phyloP scores from a whole-genome alignment of 2,888 invertebrate genomes.

The Cybosia mesomella region DNA sequence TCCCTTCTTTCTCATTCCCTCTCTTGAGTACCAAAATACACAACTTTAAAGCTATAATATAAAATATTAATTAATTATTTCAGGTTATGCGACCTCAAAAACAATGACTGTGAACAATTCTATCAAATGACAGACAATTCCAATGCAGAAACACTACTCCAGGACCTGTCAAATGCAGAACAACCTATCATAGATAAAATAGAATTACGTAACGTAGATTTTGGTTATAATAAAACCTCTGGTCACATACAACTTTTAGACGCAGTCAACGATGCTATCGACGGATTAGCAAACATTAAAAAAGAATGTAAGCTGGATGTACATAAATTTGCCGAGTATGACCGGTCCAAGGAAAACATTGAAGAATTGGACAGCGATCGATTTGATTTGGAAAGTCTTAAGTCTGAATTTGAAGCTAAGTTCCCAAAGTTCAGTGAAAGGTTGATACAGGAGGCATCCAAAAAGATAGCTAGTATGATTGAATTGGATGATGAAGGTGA shows the following conservation, averaged over 20 bases:
- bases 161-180: conserved; percentile 60
- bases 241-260: conserved; percentile 77
- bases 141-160: conserved; percentile 57
- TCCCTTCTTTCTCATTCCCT: too few species aligned
- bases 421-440: conserved; percentile 75
- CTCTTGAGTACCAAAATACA: too few species aligned
- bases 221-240: conserved; percentile 71
- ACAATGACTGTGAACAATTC: conserved; percentile 62
- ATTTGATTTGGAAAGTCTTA: conserved; percentile 68
- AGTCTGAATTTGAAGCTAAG: conserved; percentile 67
- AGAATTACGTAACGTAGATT: conserved; percentile 73
- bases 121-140: conserved; percentile 64
- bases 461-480: conserved; percentile 68
- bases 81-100: conserved; percentile 75
- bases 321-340: conserved; percentile 69
- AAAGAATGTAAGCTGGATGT: conserved; percentile 72
- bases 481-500: conserved; percentile 59
- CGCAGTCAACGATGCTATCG: conserved; percentile 76
- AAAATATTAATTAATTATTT: too few species aligned
- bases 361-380: conserved; percentile 64
- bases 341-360: conserved; percentile 56
- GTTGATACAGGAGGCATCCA: conserved; percentile 71
- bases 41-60: too few species aligned
- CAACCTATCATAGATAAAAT: conserved; percentile 69
- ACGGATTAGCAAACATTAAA: conserved; percentile 75